Percentiles rank a stretch among this genome's conserved stretches.
Evolutionary conservation across 2,113 vertebrate species (phyloP).

Genomic region (Carassius carassius): DNA sequence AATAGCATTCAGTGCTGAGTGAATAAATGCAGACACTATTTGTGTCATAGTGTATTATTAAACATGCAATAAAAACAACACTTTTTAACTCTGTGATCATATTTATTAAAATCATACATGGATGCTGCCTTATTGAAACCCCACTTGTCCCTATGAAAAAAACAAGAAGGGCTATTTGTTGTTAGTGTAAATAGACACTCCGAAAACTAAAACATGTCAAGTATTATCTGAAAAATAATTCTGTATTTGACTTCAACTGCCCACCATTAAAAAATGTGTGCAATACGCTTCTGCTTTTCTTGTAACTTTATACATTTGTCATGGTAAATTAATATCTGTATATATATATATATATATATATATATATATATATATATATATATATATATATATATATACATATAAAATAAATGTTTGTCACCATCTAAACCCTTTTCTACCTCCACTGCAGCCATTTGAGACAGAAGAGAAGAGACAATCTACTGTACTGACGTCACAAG

Average conservation of each 20-base stretch:
- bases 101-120: not conserved
- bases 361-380: not conserved
- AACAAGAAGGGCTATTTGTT: not conserved
- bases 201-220: not conserved
- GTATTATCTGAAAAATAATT: not conserved
- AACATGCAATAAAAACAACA: not conserved
- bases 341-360: not conserved
- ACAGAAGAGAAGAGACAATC: not conserved
- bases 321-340: not conserved
- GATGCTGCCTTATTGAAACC: not conserved
- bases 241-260: too few species aligned
- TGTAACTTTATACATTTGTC: not conserved
- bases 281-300: not conserved
- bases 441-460: not conserved
- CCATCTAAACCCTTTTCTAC: not conserved
- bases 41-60: not conserved
- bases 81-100: not conserved
- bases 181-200: not conserved
- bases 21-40: not conserved
- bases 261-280: not conserved
- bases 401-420: not conserved
- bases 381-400: too few species aligned
- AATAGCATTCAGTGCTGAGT: not conserved
- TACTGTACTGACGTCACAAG: constrained; percentile 10
- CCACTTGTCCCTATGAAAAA: not conserved